These are phyloP conservation scores for Drosophila yakuba DNA, from an alignment of 1,140 invertebrate genomes.

Conservation along the genomic window DNA sequence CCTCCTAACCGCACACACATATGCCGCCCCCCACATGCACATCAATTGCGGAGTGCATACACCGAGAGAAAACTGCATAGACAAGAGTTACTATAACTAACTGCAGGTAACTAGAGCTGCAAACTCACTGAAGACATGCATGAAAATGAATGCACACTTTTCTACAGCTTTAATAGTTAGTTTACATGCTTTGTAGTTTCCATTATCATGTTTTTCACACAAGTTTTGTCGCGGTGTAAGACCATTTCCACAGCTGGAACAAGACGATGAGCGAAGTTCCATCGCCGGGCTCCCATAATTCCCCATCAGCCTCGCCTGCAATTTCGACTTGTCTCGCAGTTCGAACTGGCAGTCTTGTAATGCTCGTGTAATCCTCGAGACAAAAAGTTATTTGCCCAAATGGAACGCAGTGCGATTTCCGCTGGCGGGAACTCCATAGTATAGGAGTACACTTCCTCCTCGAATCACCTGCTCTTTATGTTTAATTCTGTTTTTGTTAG, in stretches of 20 bases:
- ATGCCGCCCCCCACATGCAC: constrained; percentile 26
- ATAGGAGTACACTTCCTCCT: background rate
- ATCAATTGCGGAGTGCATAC: constrained; percentile 69
- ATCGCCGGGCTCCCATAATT: constrained; percentile 42
- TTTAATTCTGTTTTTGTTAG: constrained; percentile 66
- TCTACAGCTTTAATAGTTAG: too few species aligned
- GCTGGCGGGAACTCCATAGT: too few species aligned
- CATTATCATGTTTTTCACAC: too few species aligned
- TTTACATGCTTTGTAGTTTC: background rate
- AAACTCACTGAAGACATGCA: too few species aligned
- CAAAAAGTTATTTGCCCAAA: constrained; percentile 57
- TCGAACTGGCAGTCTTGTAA: constrained; percentile 44
- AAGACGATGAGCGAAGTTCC: constrained; percentile 1
- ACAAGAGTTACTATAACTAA: background rate
- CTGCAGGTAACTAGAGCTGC: too few species aligned
- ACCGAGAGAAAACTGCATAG: background rate
- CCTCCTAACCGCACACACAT: constrained; percentile 27
- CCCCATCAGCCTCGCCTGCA: constrained; percentile 48
- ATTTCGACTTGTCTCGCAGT: constrained; percentile 27
- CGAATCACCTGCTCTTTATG: constrained; percentile 42
- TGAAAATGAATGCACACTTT: too few species aligned
- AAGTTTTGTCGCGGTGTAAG: background rate
- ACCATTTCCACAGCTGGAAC: constrained; percentile 5
- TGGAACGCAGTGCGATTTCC: constrained; percentile 17
- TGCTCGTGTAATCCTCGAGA: constrained; percentile 66